These are phyloP conservation scores for Urocitellus parryii DNA, from an alignment of 2,113 vertebrate species.

Conservation along the genomic window DNA sequence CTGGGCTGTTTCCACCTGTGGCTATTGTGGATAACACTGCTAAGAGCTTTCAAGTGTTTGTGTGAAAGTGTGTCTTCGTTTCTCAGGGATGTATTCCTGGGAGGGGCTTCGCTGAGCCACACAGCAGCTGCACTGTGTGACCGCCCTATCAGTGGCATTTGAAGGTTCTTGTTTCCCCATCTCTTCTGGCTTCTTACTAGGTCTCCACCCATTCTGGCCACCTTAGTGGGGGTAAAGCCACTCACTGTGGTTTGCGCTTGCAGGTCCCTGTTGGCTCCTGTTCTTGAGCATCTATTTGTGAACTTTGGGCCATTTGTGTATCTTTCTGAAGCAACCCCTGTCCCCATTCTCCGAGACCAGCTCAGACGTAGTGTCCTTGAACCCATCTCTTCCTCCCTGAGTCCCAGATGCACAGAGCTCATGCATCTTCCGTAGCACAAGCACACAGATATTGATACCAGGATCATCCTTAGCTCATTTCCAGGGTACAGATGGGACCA, in stretches of 20 bases:
- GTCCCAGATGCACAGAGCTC: background rate
- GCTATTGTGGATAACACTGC: background rate
- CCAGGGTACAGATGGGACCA: background rate
- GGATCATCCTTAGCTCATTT: background rate
- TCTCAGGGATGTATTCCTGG: background rate
- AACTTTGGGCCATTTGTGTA: background rate
- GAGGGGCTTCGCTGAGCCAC: background rate
- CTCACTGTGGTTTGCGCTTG: background rate
- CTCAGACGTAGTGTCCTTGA: background rate
- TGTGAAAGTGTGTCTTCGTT: too few relatives aligned
- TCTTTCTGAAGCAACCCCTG: background rate
- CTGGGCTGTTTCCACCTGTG: too few relatives aligned
- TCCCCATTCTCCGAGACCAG: background rate
- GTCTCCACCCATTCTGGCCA: background rate
- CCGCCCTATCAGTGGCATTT: background rate
- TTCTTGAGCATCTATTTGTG: background rate
- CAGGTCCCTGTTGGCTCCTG: background rate
- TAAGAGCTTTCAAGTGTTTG: too few relatives aligned
- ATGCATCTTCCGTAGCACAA: fast-evolving
- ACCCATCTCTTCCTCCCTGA: background rate
- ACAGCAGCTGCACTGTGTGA: background rate
- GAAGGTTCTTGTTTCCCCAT: background rate
- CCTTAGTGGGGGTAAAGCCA: background rate
- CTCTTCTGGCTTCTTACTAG: background rate
- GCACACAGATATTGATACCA: background rate